These are phyloP conservation scores for Chionodraco myersi DNA, from an alignment of 2,113 vertebrate genomes.

Conservation along the genomic window DNA sequence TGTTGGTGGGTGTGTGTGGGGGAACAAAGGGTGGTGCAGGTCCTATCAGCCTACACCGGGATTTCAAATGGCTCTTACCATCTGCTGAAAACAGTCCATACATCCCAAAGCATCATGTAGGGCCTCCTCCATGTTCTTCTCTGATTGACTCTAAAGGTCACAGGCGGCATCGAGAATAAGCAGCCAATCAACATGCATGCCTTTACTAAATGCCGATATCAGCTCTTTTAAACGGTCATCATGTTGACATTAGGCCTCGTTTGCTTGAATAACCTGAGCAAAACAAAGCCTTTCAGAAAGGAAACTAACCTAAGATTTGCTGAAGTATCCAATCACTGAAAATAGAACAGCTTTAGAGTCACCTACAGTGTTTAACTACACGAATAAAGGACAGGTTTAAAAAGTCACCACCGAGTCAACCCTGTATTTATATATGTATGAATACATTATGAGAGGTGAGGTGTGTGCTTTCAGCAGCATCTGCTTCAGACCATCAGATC, in stretches of 20 bases:
- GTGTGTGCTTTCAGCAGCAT: conserved; percentile 22
- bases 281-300: conserved; percentile 20
- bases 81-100: conserved; percentile 78
- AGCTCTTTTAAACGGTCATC: conserved; percentile 44
- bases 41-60: conserved; percentile 55
- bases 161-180: conserved; percentile 62
- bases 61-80: conserved; percentile 71
- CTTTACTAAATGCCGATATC: conserved; percentile 64
- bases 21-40: conserved; percentile 61
- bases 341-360: conserved; percentile 4
- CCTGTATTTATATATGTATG: conserved; percentile 35
- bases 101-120: conserved; percentile 63
- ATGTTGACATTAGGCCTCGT: conserved; percentile 36
- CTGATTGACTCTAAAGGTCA: conserved; percentile 76
- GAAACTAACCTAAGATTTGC: not conserved
- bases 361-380: not conserved
- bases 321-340: not conserved
- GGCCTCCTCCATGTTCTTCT: conserved; percentile 56
- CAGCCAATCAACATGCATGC: conserved; percentile 73
- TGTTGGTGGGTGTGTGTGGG: conserved; percentile 50
- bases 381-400: conserved; percentile 41
- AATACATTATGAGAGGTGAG: conserved; percentile 60
- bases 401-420: conserved; percentile 6
- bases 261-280: conserved; percentile 27
- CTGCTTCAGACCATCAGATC: conserved; percentile 15